These are phyloP conservation scores for Cybosia mesomella DNA, from an alignment of 2,888 invertebrate genomes.

Conservation along the genomic window DNA sequence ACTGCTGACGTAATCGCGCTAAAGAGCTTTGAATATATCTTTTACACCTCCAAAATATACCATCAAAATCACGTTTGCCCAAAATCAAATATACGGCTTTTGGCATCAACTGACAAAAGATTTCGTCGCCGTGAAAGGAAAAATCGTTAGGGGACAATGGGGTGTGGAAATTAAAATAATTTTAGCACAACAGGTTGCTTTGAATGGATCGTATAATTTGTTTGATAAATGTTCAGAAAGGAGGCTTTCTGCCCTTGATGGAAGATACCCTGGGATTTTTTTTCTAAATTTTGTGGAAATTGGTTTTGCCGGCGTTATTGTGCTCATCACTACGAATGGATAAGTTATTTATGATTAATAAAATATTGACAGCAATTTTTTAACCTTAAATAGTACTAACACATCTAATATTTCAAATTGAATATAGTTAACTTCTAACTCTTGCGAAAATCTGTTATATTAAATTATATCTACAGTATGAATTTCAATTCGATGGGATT, in stretches of 20 bases:
- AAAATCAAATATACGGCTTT: constrained; percentile 46
- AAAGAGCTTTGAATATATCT: not conserved
- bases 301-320: not conserved
- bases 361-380: not conserved
- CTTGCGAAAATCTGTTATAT: too few relatives aligned
- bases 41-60: constrained; percentile 35
- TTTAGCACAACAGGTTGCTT: constrained; percentile 45
- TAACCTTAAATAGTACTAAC: not conserved
- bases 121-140: constrained; percentile 34
- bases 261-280: not conserved
- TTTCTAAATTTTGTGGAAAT: not conserved
- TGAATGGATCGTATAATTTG: constrained; percentile 44
- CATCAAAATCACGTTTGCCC: constrained; percentile 43
- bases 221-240: constrained; percentile 40
- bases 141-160: constrained; percentile 45
- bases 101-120: constrained; percentile 39
- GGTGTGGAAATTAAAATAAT: constrained; percentile 46
- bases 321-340: not conserved
- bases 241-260: constrained; percentile 5
- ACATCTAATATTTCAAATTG: too few relatives aligned
- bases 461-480: too few relatives aligned
- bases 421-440: too few relatives aligned
- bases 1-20: not conserved
- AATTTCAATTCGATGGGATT: too few relatives aligned
- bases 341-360: not conserved